Evolutionary conservation across 2,113 vertebrate species (phyloP).

Genomic region (Microcebus murinus): DNA sequence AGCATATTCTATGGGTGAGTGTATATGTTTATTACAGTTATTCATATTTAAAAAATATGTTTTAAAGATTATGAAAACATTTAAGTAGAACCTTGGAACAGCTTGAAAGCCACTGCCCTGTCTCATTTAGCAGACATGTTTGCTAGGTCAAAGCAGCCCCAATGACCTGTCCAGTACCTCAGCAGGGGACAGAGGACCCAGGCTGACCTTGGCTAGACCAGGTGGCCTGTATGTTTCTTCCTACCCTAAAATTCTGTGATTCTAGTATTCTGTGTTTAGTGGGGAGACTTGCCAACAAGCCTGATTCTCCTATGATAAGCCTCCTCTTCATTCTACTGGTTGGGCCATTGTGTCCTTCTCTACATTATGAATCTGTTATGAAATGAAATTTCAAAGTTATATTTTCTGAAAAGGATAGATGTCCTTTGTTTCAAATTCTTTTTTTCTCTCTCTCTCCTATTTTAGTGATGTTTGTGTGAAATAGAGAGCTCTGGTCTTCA

Average conservation of each 20-base stretch:
- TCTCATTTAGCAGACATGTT: neutral
- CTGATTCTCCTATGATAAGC: neutral
- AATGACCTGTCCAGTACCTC: neutral
- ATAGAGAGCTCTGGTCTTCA: neutral
- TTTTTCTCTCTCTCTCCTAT: constrained; percentile 12
- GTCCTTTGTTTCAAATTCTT: constrained; percentile 21
- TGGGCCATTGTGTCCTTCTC: neutral
- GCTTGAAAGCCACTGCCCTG: neutral
- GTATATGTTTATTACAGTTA: neutral
- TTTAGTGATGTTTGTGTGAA: neutral
- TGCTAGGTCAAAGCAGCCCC: neutral
- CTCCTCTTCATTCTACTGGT: neutral
- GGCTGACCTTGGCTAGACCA: neutral
- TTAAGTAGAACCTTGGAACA: neutral
- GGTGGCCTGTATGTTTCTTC: neutral
- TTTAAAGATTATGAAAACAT: constrained; percentile 2
- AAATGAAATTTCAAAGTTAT: neutral
- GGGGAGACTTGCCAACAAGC: neutral
- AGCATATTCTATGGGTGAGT: neutral
- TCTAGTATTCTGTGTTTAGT: neutral
- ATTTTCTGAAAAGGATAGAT: constrained; percentile 15
- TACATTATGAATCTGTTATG: neutral
- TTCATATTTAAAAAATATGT: neutral
- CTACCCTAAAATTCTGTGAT: neutral
- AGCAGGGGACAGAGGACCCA: neutral